Evolutionary conservation across 2,113 vertebrate genomes (phyloP), one percentile per base, ranked within the genome.

Genomic region (Taxidea taxus): DNA sequence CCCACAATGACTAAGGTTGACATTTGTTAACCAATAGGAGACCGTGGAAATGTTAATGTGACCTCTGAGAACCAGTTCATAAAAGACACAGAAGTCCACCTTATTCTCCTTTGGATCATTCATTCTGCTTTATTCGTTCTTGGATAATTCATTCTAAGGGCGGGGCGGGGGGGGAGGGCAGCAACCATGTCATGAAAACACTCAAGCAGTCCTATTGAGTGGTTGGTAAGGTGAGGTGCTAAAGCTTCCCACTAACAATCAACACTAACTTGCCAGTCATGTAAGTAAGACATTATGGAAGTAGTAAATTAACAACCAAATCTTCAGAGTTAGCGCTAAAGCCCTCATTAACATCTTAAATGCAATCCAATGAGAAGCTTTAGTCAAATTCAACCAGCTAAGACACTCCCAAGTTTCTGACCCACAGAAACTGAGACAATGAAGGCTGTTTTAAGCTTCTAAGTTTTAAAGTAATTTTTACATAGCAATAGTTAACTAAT

Each of bases 331-430:
- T 54, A 18, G 16, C 51, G 54, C 31, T 95, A 66, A 95, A 87
- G 4, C 25, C 37, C 11, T 74, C 39, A 39, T 21, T 80, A 84
- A 92, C 14, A 49, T 13, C 39, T 60, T 58, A 31, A 51, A 29
- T 94, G 47, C 12, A 85, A 91, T 39, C 31, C 37, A 75, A 6
- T n/a, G 42, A 87, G 7, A 82, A 77, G 15, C 7, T 14, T 54
- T 47, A 82, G 29, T n/a, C 12, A 88, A 84, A 92, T 42, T 54
- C 16, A 13, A 75, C 60, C 4, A 95, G 78, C 56, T 95, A 95
- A 91, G 84, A 29, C n/a, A 91, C 56, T 91, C 29, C 7, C 25
- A 14, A 95, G 77, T 91, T 87, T 94, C 29, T 88, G 75, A 87
- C 6, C 4, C 54, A 95, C 8, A 95, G 2, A 78, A 84, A 84